A percentile compares a stretch with the other conserved stretches of the same genome.
phyloP scores from a whole-genome alignment of 2,797 vertebrate species.

The Siniperca obscura region DNA sequence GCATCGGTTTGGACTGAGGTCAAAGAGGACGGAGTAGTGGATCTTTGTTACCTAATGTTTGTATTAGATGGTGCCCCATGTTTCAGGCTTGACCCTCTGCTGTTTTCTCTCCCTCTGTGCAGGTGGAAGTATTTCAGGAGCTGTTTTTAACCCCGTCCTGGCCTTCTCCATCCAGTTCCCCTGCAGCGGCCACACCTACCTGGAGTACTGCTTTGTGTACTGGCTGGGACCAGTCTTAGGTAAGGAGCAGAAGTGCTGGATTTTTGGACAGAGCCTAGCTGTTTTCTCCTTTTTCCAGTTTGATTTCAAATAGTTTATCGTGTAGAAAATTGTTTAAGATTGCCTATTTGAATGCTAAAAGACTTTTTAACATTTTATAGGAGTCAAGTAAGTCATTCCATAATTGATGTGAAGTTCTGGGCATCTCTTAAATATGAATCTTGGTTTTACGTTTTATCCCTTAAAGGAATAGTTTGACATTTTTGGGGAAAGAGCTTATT shows the following conservation, averaged over 20 bases:
- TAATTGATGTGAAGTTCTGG: constrained; percentile 8
- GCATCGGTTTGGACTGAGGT: too few species aligned
- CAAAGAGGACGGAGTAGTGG: too few species aligned
- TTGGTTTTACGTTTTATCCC: constrained; percentile 1
- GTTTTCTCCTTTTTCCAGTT: background rate
- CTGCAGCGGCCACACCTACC: constrained; percentile 88
- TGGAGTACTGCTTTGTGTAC: constrained; percentile 88
- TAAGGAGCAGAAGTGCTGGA: constrained; percentile 46
- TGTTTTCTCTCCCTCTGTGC: constrained; percentile 35
- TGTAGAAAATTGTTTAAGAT: constrained; percentile 30
- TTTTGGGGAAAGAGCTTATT: background rate
- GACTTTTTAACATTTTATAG: background rate
- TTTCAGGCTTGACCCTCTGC: too few species aligned
- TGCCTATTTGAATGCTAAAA: constrained; percentile 2
- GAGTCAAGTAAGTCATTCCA: constrained; percentile 44
- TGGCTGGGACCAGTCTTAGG: constrained; percentile 90
- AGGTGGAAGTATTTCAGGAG: constrained; percentile 90
- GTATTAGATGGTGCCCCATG: too few species aligned
- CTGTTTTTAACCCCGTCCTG: constrained; percentile 91
- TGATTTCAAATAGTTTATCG: constrained; percentile 32
- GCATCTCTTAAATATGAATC: background rate
- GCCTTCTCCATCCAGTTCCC: constrained; percentile 89
- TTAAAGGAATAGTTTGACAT: constrained; percentile 13
- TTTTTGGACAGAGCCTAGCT: background rate
- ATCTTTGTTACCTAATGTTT: too few species aligned